Percentiles rank a stretch among this genome's conserved stretches.
These are phyloP conservation scores for Ephydatia muelleri DNA, from an alignment of 37 sponge, comb jelly and placozoan species.

Conservation along the genomic window DNA sequence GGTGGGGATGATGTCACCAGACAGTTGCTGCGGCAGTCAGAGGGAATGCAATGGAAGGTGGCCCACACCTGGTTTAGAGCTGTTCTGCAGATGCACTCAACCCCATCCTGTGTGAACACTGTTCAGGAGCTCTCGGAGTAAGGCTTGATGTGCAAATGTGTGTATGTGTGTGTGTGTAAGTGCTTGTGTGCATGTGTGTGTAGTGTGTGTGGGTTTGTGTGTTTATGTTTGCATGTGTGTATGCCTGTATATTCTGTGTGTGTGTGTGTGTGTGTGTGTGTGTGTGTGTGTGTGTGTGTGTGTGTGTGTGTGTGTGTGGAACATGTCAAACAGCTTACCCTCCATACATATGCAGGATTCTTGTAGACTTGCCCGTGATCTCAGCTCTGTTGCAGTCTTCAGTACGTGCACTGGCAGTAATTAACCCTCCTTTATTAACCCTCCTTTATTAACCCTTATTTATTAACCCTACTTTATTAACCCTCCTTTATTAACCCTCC, in stretches of 20 bases:
- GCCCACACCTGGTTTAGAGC: conserved; percentile 50
- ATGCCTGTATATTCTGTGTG: no score
- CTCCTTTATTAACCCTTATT: no score
- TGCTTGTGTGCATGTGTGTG: background rate
- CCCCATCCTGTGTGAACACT: conserved; percentile 5
- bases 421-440: no score
- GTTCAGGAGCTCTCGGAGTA: conserved; percentile 23
- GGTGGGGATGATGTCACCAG: conserved; percentile 2
- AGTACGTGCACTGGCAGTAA: no score
- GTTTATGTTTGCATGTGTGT: background rate
- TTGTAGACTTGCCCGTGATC: background rate
- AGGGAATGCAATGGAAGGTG: conserved; percentile 27
- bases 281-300: conserved; percentile 8
- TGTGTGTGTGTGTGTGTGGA: no score
- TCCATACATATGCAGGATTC: background rate
- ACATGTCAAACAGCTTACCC: background rate
- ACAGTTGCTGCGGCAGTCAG: conserved; percentile 2
- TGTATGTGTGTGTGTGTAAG: no score
- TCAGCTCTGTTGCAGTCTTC: background rate
- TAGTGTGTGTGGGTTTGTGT: background rate
- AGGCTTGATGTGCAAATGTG: background rate
- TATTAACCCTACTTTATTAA: no score
- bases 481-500: no score
- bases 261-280: no score
- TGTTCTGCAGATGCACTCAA: conserved; percentile 19